Evolutionary conservation across 2,797 vertebrate genomes (phyloP), one percentile per base, ranked within the genome.

Genomic region (Chiloscyllium punctatum): DNA sequence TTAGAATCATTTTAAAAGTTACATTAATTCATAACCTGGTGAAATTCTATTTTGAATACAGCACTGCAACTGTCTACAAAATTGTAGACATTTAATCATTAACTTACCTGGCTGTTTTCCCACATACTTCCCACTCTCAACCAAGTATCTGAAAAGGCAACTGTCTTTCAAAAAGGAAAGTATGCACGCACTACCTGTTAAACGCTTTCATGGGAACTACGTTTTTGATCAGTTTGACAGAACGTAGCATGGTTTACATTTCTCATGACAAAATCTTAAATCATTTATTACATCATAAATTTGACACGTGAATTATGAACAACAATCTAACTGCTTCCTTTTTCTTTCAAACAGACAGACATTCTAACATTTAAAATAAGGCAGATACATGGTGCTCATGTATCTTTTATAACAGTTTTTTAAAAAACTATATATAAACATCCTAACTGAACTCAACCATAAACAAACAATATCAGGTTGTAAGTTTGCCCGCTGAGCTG

Each of bases 141-240:
- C 57, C 25, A 71, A 62, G 91, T 94, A 37, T 94, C 71, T 71
- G 48, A 71, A 94, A 72, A 51, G n/a, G n/a, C 48, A 48, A 71
- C 69, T 94, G 11, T 94, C 42, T 11, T 71, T 94, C 91, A 94
- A 27, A 2, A 94, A 94, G 69, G 91, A 25, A 94, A 94, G 71
- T 69, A 69, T 69, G 33, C 53, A 18, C 7, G n/a, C 37, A 71
- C 11, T 68, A 66, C 90, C 16, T 71, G 27, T n/a, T 71, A 91
- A 72, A 23, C 2, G n/a, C 21, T 94, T 72, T 48, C 91, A 27
- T 94, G 37, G 68, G 6, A 21, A 27, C 9, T 48, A 27, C 27
- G 30, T 69, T 68, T 37, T 69, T 71, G 5, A 42, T 48, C 18
- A 37, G 87, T 21, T 94, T 94, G 66, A 48, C 66, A 94, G 94